Base-by-base conservation (phyloP, 1,140 invertebrate species). In the Episyrphus balteatus region DNA sequence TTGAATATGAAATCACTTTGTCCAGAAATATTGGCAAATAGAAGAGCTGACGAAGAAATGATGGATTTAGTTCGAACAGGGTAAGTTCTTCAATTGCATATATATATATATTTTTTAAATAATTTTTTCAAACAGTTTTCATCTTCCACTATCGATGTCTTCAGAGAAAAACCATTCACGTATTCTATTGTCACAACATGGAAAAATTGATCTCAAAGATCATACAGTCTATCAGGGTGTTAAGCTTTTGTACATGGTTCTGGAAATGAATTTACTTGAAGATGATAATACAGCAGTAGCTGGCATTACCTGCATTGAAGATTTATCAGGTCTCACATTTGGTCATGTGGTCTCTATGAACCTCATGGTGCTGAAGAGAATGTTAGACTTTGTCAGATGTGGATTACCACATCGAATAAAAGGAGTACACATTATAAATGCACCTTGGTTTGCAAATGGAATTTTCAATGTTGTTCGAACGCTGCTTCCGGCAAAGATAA, bases 361-460 rank as follows among this genome's bases (percentile, higher is more conserved):
- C 49, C 21, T 26, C 8, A 26, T 26, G 5, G 48, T 72, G 32
- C 54, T 77, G 9, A 75, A 73, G 53, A 78, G 76, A 53, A 57
- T 78, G 42, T 59, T 59, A 0, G 62, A 64, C 3, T 47, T 68
- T 1, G 59, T 59, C 2, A 57, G 78, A 61, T 73, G 76, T 45
- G 76, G 69, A 5, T 72, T 70, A 57, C 75, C 75, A 5, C 64
- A 74, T 32, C 61, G 74, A 46, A 70, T 72, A 8, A 75, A 77
- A 49, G 71, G 68, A 9, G 66, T 77, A 32, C 73, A 77, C 52
- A 72, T 73, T 48, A 58, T 78, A n/a, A 73, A 77, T 55, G 61
- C 69, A 1, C 73, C 73, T 12, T n/a, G 57, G 19, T 68, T 61
- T 3, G 70, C 75, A 44, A 72, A 75, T 42, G 66, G 59, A 13